A percentile compares a stretch with the other conserved stretches of the same genome.
phyloP scores from a whole-genome alignment of 2,888 invertebrate genomes.

The Mythimna lalbum region DNA sequence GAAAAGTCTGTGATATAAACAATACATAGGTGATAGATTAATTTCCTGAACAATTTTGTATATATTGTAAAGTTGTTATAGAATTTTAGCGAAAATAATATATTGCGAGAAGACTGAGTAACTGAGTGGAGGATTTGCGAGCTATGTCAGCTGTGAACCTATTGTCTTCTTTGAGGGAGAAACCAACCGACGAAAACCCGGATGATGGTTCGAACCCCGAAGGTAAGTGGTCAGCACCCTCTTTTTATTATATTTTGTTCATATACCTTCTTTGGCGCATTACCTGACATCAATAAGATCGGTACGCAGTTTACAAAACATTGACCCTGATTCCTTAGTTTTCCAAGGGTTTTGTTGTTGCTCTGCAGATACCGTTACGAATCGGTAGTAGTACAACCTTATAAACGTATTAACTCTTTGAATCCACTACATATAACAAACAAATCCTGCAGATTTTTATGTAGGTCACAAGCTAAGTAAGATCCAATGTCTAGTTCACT shows the following conservation, averaged over 20 bases:
- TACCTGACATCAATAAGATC: slow-evolving; percentile 29
- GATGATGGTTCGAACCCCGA: slow-evolving; percentile 84
- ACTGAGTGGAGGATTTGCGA: slow-evolving; percentile 83
- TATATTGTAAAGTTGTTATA: slow-evolving; percentile 89
- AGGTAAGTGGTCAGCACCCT: slow-evolving; percentile 74
- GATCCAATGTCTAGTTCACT: slow-evolving; percentile 12
- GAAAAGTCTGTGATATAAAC: slow-evolving; percentile 92
- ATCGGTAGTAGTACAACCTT: slow-evolving; percentile 1
- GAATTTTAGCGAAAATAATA: slow-evolving; percentile 88
- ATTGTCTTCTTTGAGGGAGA: slow-evolving; percentile 89
- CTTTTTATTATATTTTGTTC: slow-evolving; percentile 17
- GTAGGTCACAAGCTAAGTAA: slow-evolving; percentile 51
- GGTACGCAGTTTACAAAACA: slow-evolving; percentile 60
- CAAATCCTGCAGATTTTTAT: slow-evolving; percentile 42
- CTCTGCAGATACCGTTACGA: slow-evolving; percentile 17
- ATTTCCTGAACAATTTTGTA: slow-evolving; percentile 89
- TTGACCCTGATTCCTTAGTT: slow-evolving; percentile 61
- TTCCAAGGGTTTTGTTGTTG: slow-evolving; percentile 33
- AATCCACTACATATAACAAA: slow-evolving; percentile 23
- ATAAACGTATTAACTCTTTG: slow-evolving; percentile 11
- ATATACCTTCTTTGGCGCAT: slow-evolving; percentile 38
- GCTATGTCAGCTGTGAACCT: slow-evolving; percentile 90
- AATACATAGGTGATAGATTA: slow-evolving; percentile 89
- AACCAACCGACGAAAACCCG: slow-evolving; percentile 85
- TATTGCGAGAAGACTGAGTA: slow-evolving; percentile 90